Evolutionary conservation across 2,113 vertebrate genomes (phyloP).

Genomic region (Odontesthes bonariensis): DNA sequence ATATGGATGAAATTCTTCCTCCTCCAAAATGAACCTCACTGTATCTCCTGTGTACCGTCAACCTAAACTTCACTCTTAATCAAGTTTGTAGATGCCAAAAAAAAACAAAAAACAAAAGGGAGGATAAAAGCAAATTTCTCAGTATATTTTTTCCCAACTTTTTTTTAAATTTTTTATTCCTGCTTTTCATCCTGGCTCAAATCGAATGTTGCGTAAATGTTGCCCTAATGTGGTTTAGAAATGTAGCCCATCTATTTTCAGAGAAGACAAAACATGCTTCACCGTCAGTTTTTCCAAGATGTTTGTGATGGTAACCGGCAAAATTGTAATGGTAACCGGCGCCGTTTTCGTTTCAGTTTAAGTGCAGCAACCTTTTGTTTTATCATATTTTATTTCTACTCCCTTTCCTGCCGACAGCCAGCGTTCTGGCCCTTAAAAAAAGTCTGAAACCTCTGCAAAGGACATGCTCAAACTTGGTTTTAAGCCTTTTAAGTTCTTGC

Average conservation of each 20-base stretch:
- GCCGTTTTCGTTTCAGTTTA: background rate
- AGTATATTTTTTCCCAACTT: background rate
- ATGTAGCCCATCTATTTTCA: background rate
- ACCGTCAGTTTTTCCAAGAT: background rate
- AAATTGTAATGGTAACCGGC: background rate
- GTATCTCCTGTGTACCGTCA: conserved; percentile 10
- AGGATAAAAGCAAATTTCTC: background rate
- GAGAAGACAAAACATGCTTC: background rate
- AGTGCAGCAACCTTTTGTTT: conserved; percentile 23
- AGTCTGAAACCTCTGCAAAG: conserved; percentile 24
- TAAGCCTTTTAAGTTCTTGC: conserved; percentile 9
- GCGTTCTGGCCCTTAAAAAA: conserved; percentile 15
- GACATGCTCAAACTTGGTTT: conserved; percentile 19
- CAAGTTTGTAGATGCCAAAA: background rate
- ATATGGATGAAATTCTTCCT: conserved; percentile 22
- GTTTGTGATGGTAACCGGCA: background rate
- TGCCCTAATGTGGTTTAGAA: background rate
- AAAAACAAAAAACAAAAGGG: background rate
- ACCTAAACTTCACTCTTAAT: conserved; percentile 1
- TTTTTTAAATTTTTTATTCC: too few species aligned
- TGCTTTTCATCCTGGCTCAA: background rate
- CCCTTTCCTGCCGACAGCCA: conserved; percentile 26
- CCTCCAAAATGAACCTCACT: background rate
- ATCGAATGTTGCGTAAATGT: background rate
- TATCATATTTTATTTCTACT: background rate